Conservation (phyloP, 2,113 vertebrate genomes). For the Callithrix jacchus region DNA sequence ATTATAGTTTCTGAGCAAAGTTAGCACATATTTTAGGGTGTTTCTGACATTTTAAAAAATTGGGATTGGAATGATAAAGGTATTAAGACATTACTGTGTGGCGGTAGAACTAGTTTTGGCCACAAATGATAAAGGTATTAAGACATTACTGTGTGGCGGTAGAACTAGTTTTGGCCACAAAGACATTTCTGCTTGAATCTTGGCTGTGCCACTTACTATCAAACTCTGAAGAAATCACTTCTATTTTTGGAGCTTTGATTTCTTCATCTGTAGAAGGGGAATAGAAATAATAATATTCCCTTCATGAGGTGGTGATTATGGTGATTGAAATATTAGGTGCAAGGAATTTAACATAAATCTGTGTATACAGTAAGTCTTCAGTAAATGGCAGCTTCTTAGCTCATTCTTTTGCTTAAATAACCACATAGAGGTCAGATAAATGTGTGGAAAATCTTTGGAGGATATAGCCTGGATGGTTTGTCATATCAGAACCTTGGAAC, state of each 20-base stretch:
- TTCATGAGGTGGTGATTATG: neutral
- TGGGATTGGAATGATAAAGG: neutral
- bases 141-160: neutral
- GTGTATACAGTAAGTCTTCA: neutral
- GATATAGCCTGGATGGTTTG: neutral
- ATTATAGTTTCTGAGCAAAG: slow-evolving; percentile 3
- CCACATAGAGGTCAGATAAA: neutral
- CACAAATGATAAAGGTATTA: neutral
- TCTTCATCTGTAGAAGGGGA: neutral
- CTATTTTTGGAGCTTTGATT: neutral
- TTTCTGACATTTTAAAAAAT: neutral
- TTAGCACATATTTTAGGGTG: neutral
- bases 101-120: neutral
- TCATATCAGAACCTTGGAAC: neutral
- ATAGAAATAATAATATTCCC: neutral
- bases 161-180: neutral
- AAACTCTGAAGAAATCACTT: neutral
- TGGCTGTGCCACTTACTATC: neutral
- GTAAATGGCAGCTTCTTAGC: neutral
- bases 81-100: neutral
- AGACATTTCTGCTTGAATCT: neutral
- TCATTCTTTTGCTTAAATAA: neutral
- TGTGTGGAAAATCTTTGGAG: neutral
- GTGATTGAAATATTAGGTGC: neutral
- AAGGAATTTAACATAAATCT: neutral